These are phyloP conservation scores for Aethes cnicana DNA, from an alignment of 2,888 invertebrate species.

Conservation along the genomic window DNA sequence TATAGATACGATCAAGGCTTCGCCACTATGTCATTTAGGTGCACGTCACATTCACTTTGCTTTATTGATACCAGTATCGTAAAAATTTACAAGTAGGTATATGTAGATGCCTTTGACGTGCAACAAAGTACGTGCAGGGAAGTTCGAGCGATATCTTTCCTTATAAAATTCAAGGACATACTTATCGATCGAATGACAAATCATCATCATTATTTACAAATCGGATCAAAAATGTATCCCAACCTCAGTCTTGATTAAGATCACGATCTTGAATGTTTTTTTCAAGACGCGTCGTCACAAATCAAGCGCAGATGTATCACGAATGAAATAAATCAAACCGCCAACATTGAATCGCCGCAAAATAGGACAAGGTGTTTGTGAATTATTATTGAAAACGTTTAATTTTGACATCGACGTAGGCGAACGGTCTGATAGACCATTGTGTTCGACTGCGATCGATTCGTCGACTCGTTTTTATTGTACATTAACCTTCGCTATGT, in stretches of 20 bases:
- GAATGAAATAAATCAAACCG: slow-evolving; percentile 52
- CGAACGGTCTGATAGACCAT: slow-evolving; percentile 52
- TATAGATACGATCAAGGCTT: slow-evolving; percentile 38
- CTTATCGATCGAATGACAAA: too few relatives aligned
- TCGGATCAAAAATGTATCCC: too few relatives aligned
- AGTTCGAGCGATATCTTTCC: too few relatives aligned
- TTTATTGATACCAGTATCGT: too few relatives aligned
- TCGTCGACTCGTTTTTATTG: slow-evolving; percentile 39
- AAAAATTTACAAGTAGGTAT: too few relatives aligned
- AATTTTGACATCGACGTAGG: slow-evolving; percentile 35
- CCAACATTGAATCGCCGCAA: slow-evolving; percentile 48
- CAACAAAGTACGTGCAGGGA: too few relatives aligned
- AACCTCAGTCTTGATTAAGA: not conserved
- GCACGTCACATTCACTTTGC: slow-evolving; percentile 25
- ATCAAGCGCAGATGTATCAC: slow-evolving; percentile 40
- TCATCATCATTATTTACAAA: too few relatives aligned
- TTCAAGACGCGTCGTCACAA: slow-evolving; percentile 19
- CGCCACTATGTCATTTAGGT: slow-evolving; percentile 35
- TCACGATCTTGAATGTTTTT: slow-evolving; percentile 11
- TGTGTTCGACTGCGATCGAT: slow-evolving; percentile 47
- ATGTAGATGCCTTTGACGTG: too few relatives aligned
- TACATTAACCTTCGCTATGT: slow-evolving; percentile 32
- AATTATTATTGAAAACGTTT: slow-evolving; percentile 47
- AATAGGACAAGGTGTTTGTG: slow-evolving; percentile 53
- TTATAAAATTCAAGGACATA: too few relatives aligned